Percentiles rank a stretch among this genome's conserved stretches.
phyloP scores from a whole-genome alignment of 2,888 invertebrate genomes.

The Sylvicola cinctus region DNA sequence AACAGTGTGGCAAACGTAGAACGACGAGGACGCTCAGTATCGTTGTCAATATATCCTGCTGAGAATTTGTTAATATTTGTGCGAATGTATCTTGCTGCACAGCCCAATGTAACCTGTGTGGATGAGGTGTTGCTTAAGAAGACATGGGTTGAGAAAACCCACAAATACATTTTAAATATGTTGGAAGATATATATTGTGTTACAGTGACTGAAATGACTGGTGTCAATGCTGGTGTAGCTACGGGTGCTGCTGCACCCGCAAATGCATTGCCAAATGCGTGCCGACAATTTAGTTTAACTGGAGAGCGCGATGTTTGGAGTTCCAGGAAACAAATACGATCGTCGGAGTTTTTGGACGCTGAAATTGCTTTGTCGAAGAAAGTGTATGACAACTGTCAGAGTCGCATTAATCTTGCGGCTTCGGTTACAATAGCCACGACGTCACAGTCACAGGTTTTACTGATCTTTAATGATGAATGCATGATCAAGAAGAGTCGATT shows the following conservation, averaged over 20 bases:
- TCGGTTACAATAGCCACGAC: too few relatives aligned
- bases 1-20: too few relatives aligned
- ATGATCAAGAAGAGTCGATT: neutral
- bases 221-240: neutral
- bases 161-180: neutral
- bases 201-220: neutral
- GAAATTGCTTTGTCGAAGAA: neutral
- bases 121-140: too few relatives aligned
- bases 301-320: neutral
- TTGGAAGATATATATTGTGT: neutral
- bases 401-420: too few relatives aligned
- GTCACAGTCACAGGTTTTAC: too few relatives aligned
- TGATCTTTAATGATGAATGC: neutral
- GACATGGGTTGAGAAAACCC: neutral
- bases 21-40: too few relatives aligned
- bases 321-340: neutral
- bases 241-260: neutral
- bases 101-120: too few relatives aligned
- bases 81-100: too few relatives aligned
- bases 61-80: too few relatives aligned
- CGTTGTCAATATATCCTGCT: too few relatives aligned
- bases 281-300: neutral
- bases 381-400: too few relatives aligned
- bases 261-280: too few relatives aligned
- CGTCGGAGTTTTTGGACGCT: neutral